These are phyloP conservation scores for Oncorhynchus clarkii DNA, from an alignment of 2,113 vertebrate genomes.

Conservation along the genomic window DNA sequence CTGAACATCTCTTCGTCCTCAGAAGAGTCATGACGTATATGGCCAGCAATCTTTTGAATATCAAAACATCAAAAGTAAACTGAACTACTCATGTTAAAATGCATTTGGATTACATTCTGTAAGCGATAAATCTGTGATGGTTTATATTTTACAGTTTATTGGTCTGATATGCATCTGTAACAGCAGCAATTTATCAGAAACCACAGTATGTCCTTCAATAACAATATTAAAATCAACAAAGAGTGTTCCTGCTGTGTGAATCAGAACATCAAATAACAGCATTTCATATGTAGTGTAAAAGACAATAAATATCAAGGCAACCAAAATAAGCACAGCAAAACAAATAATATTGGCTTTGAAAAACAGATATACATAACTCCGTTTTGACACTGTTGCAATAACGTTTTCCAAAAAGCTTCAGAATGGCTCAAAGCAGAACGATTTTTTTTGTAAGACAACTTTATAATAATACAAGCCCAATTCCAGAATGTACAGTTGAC, in stretches of 20 bases:
- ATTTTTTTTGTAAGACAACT: too few species aligned
- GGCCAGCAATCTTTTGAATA: neutral
- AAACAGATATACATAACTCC: too few species aligned
- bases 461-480: too few species aligned
- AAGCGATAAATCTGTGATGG: neutral
- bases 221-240: neutral
- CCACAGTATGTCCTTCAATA: too few species aligned
- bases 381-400: too few species aligned
- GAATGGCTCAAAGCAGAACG: too few species aligned
- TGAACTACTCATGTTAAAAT: conserved; percentile 9
- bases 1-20: too few species aligned
- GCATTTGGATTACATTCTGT: neutral
- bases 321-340: too few species aligned
- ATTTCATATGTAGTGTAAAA: neutral
- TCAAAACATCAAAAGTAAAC: neutral
- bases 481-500: too few species aligned
- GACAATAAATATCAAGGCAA: neutral
- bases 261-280: neutral
- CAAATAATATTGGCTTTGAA: too few species aligned
- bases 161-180: neutral
- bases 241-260: neutral
- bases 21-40: too few species aligned
- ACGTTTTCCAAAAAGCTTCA: too few species aligned
- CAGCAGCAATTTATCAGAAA: neutral
- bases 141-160: neutral